Percentiles rank a stretch among this genome's conserved stretches.
These are phyloP conservation scores for Meloidogyne exigua DNA, from an alignment of 1,140 invertebrate species.

Conservation along the genomic window DNA sequence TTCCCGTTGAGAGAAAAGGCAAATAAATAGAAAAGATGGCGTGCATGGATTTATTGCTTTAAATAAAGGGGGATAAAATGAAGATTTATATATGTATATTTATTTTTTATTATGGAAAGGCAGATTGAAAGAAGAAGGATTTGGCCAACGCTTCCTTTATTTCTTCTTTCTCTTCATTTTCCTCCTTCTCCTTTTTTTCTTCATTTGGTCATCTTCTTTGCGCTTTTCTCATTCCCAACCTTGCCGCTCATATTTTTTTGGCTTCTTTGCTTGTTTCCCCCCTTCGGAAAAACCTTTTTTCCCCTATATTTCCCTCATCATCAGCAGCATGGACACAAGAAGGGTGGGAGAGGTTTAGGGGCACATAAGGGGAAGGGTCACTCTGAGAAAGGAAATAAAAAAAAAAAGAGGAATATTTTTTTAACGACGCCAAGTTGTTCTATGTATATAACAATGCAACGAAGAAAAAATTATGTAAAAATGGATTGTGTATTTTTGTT, in stretches of 20 bases:
- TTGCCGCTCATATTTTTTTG: constrained; percentile 1
- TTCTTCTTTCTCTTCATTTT: neutral
- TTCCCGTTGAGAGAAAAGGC: neutral
- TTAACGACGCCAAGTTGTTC: neutral
- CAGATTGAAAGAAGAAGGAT: neutral
- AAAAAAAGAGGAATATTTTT: neutral
- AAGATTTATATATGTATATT: neutral
- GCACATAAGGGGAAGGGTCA: neutral
- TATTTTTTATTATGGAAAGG: neutral
- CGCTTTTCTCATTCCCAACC: neutral
- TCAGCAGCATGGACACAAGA: no score
- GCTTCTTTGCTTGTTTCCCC: neutral
- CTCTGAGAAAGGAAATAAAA: neutral
- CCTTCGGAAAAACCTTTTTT: neutral
- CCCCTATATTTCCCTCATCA: neutral
- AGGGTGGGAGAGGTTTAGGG: no score
- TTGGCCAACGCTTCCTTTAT: neutral
- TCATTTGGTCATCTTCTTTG: neutral
- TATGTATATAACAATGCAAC: neutral
- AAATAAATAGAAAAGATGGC: neutral
- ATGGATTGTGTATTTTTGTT: neutral
- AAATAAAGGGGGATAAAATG: neutral
- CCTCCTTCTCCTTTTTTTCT: neutral
- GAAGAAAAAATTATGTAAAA: neutral
- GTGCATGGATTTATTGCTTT: constrained; percentile 1